phyloP scores from a whole-genome alignment of 2,113 vertebrate genomes.

The Okapia johnstoni region DNA sequence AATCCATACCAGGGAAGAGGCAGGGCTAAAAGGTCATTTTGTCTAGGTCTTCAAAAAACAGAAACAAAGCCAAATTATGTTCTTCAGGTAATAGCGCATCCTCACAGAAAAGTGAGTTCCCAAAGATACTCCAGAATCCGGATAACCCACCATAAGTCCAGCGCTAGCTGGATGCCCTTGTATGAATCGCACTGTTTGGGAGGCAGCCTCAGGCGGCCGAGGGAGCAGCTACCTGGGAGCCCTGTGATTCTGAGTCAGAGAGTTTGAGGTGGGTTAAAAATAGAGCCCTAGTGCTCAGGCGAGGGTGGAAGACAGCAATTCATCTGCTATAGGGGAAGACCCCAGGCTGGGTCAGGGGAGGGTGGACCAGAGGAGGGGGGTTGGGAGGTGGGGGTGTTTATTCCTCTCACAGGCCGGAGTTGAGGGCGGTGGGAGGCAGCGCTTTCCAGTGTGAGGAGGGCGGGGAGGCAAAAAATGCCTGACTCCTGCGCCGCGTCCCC shows the following conservation, averaged over 20 bases:
- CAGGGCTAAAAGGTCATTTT: not conserved
- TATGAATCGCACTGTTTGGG: not conserved
- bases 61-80: not conserved
- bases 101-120: not conserved
- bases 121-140: not conserved
- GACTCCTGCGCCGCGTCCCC: too few relatives aligned
- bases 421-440: too few relatives aligned
- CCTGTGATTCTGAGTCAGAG: conserved; percentile 74
- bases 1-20: not conserved
- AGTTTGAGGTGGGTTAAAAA: conserved; percentile 71
- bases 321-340: not conserved
- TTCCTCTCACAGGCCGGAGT: not conserved
- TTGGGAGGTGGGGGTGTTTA: fast-evolving
- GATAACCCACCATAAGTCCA: not conserved
- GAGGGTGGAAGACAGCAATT: not conserved
- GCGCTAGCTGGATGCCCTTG: not conserved
- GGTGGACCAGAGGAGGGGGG: not conserved
- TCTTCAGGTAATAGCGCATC: not conserved
- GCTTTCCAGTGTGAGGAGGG: not conserved
- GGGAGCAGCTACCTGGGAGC: conserved; percentile 62
- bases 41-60: not conserved
- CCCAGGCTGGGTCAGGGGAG: not conserved
- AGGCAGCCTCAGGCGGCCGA: not conserved
- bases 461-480: not conserved
- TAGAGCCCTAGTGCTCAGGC: conserved; percentile 58